Evolutionary conservation across 2,888 invertebrate genomes (phyloP), one percentile per base, ranked within the genome.

Genomic region (Imbricaverruca yamaguchii): DNA sequence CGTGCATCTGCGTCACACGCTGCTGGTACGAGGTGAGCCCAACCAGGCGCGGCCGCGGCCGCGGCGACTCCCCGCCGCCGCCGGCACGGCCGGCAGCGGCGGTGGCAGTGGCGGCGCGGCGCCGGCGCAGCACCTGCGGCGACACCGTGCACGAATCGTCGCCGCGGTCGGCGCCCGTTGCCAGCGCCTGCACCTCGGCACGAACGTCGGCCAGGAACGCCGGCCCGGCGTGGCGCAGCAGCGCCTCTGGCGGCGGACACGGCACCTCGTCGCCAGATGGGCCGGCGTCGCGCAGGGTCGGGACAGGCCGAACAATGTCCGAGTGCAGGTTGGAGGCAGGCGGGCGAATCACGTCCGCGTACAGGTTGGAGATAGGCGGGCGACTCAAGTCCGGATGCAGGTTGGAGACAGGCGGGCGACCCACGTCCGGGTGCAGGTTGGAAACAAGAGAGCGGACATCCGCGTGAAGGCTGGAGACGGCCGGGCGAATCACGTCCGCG

Each of bases 221-320:
- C 9, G 74, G 74, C 13, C 74, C 87, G 11, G 93, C 92, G 57
- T 92, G 92, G 83, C 92, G 92, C 86, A 93, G 92, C 82, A 92
- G 93, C 85, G 93, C 90, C 83, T 91, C 90, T 55, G 93, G 93
- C 80, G 92, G 90, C 82, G 94, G 91, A 80, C 93, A 91, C 90
- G 93, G 93, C 88, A 92, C 92, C 89, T 94, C 93, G 85, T 90
- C 91, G 82, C 93, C 93, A 80, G 93, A 93, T 83, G 92, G 92
- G 21, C 61, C 13, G 61, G 18, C 61, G 15, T 39, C 39, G 39
- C 39, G 39, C 39, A 4, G 39, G 2, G 39, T 39, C 18, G 61
- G 21, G 18, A 63, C 61, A 21, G 61, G 18, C 61, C 61, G 13
- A 8, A 63, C 61, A 18, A 21, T 15, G 18, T 63, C 61, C 18